Evolutionary conservation across 2,113 vertebrate genomes (phyloP), one percentile per base, ranked within the genome.

Genomic region (Hippocampus guttulatus): DNA sequence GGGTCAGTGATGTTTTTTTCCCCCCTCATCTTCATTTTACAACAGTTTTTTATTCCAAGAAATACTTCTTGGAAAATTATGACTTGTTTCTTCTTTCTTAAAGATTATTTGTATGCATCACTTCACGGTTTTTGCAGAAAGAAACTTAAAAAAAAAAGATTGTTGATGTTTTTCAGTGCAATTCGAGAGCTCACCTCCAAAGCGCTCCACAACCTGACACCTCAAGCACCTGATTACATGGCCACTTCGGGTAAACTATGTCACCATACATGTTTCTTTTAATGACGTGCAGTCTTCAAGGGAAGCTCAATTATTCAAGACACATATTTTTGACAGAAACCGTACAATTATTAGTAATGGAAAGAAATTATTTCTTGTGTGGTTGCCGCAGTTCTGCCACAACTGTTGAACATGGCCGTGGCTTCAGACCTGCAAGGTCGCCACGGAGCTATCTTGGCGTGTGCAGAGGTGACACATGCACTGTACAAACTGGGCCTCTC

Each of bases 371-470:
- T 67, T 51, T 64, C 25, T 27, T 55, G 14, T 7, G 57, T 49
- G 20, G 88, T 27, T 76, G 27, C 88, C 86, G 70, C 85, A 98
- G 97, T 97, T 76, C 79, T 98, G 86, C 95, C 95, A 0, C 90
- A 88, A 75, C 88, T 98, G 71, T 80, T 98, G 40, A 89, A 88
- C 14, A 86, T 94, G 92, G 92, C 94, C 1, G 91, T 87, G 75
- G 94, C 93, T 63, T 80, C 89, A 1, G 96, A 99, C 88, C 91
- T 98, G 67, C 95, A 96, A 49, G 80, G 88, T 8, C 94, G 96
- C n/a, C 96, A 99, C 7, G 96, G 97, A 12, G 93, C 95, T 33
- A 94, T 99, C 80, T 88, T 98, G 51, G 94, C 95, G 41, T 97
- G 96, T 68, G 95, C 95, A 2, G 96, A 98, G 89, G 91, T 98